A percentile compares a stretch with the other conserved stretches of the same genome.
These are phyloP conservation scores for Hirtodrosophila histrioides DNA, from an alignment of 2,888 invertebrate genomes.

Conservation along the genomic window DNA sequence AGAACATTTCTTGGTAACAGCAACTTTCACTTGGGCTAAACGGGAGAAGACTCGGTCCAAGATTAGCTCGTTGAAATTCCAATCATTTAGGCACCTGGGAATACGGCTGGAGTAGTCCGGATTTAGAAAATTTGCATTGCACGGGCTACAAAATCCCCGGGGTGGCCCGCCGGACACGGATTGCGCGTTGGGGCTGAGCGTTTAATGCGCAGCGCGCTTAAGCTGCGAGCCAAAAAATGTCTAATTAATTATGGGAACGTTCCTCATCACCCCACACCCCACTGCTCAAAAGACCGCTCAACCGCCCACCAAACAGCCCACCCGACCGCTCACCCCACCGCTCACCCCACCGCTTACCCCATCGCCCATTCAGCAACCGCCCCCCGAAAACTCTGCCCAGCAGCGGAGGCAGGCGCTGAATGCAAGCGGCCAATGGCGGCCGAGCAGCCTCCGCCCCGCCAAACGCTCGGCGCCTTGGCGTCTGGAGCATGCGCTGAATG, in stretches of 20 bases:
- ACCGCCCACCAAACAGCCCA: background rate
- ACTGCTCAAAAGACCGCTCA: too few species aligned
- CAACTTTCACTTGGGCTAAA: too few species aligned
- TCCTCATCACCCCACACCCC: background rate
- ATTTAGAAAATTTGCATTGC: too few species aligned
- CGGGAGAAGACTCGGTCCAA: too few species aligned
- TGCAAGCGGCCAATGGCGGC: conserved; percentile 14
- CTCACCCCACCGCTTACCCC: too few species aligned
- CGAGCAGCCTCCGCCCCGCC: conserved; percentile 44
- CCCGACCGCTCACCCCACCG: too few species aligned
- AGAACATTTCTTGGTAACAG: too few species aligned
- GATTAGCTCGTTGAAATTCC: too few species aligned
- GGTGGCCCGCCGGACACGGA: conserved; percentile 24
- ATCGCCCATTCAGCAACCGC: too few species aligned
- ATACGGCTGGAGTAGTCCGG: too few species aligned
- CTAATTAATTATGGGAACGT: conserved; percentile 43
- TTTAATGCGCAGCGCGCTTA: conserved; percentile 20
- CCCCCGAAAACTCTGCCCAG: too few species aligned
- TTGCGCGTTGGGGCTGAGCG: background rate
- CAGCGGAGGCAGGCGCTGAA: background rate
- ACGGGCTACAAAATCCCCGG: conserved; percentile 19
- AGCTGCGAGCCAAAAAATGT: conserved; percentile 11
- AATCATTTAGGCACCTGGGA: too few species aligned
- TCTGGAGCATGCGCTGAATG: conserved; percentile 68
- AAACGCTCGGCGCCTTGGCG: conserved; percentile 30